These are phyloP conservation scores for Subanguina moxae DNA, from an alignment of 1,140 invertebrate species.

Conservation along the genomic window DNA sequence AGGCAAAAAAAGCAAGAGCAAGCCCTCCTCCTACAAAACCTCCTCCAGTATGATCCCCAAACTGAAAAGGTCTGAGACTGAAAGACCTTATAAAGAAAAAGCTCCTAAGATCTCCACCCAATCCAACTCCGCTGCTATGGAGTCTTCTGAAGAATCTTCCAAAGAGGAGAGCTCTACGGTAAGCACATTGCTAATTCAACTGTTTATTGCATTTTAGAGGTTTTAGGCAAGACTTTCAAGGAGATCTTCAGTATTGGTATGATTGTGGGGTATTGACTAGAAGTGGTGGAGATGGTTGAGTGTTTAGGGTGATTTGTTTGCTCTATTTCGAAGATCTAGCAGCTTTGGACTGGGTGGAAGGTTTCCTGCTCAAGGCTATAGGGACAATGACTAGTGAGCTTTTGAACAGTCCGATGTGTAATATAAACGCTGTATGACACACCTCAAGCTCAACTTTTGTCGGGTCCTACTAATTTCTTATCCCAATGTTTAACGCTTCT, in stretches of 20 bases:
- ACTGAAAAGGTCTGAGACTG: constrained; percentile 14
- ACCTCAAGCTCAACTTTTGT: no score
- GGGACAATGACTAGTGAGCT: constrained; percentile 6
- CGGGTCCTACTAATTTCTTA: no score
- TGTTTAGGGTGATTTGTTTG: constrained; percentile 31
- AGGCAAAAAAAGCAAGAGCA: not conserved
- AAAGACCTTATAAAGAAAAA: constrained; percentile 1
- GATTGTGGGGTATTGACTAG: not conserved
- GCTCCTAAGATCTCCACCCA: constrained; percentile 2
- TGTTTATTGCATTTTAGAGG: no score
- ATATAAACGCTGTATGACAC: no score
- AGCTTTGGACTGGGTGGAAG: constrained; percentile 19
- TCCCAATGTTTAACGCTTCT: no score
- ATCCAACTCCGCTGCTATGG: constrained; percentile 9
- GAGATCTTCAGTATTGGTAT: constrained; percentile 33
- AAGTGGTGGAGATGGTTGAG: not conserved
- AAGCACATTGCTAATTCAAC: no score
- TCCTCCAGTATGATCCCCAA: not conserved
- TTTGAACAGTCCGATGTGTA: not conserved
- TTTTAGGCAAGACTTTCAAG: constrained; percentile 22
- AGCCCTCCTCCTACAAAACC: not conserved
- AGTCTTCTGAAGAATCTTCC: constrained; percentile 16
- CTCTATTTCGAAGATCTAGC: constrained; percentile 29
- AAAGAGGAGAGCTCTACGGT: constrained; percentile 23
- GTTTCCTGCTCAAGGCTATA: not conserved